Evolutionary conservation across 2,113 vertebrate genomes (phyloP).

Genomic region (Ivindomyrus marchei): DNA sequence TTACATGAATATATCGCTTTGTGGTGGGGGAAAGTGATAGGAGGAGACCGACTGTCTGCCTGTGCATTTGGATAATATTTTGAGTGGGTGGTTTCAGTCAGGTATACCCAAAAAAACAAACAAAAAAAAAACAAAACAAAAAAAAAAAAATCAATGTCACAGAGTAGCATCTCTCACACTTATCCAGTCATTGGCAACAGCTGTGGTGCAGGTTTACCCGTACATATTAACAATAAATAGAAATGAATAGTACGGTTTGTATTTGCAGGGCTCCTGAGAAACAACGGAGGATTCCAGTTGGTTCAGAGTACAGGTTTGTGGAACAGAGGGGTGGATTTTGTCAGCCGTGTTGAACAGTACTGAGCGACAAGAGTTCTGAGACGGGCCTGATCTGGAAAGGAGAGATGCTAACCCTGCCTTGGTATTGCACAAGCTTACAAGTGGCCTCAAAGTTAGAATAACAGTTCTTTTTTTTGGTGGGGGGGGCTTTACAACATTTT

Average conservation of each 20-base stretch:
- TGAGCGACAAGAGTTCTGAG: neutral
- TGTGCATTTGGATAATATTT: neutral
- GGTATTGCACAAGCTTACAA: constrained; percentile 13
- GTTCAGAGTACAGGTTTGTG: constrained; percentile 24
- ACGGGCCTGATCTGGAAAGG: neutral
- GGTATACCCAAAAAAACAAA: neutral
- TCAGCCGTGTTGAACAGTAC: neutral
- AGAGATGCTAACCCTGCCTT: neutral
- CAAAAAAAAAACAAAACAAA: neutral
- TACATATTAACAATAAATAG: constrained; percentile 27
- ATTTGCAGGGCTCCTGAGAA: constrained; percentile 32
- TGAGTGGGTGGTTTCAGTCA: neutral
- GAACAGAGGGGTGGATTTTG: neutral
- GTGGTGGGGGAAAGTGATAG: neutral
- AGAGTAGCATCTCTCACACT: neutral
- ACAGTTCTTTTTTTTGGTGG: neutral
- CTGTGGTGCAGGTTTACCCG: constrained; percentile 9
- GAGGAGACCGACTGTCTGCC: neutral
- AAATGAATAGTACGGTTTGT: constrained; percentile 30
- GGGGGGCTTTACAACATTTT: neutral
- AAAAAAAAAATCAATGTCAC: neutral
- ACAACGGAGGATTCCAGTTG: constrained; percentile 33
- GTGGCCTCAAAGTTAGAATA: neutral
- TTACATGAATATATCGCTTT: neutral
- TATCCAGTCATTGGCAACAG: constrained; percentile 11